Conservation (phyloP, 2,797 vertebrate genomes). For the Pseudochirops corinnae region DNA sequence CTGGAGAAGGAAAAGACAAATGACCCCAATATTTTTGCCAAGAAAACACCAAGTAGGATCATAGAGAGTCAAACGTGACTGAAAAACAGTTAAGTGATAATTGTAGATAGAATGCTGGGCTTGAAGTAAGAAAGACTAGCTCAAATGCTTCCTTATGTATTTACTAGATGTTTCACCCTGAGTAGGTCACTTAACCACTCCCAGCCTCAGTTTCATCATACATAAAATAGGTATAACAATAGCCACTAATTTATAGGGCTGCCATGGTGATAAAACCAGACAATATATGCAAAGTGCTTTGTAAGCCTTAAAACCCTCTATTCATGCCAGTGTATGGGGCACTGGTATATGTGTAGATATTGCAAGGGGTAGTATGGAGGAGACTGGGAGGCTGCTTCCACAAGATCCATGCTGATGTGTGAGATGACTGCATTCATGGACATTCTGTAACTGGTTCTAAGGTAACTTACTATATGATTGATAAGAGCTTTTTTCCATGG, state of each 20-base stretch:
- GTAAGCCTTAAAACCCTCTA: background rate
- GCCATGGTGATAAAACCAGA: slow-evolving; percentile 25
- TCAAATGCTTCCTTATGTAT: background rate
- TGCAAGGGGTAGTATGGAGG: background rate
- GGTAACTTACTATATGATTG: background rate
- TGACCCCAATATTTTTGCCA: background rate
- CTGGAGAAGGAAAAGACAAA: background rate
- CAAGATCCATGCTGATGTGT: background rate
- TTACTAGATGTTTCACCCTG: background rate
- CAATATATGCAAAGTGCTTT: slow-evolving; percentile 18
- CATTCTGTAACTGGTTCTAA: background rate
- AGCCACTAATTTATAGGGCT: background rate
- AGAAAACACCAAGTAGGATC: background rate
- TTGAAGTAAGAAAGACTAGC: background rate
- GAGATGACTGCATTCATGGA: background rate
- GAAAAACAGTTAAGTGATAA: background rate
- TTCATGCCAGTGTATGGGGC: background rate
- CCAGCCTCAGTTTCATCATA: background rate
- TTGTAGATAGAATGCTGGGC: background rate
- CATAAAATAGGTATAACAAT: slow-evolving; percentile 4
- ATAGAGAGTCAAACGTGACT: background rate
- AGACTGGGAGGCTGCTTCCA: background rate
- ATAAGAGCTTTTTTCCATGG: background rate
- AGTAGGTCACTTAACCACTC: background rate
- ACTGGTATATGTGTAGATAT: background rate